Conservation (phyloP, 2,113 vertebrate genomes). For the Elgaria multicarinata region DNA sequence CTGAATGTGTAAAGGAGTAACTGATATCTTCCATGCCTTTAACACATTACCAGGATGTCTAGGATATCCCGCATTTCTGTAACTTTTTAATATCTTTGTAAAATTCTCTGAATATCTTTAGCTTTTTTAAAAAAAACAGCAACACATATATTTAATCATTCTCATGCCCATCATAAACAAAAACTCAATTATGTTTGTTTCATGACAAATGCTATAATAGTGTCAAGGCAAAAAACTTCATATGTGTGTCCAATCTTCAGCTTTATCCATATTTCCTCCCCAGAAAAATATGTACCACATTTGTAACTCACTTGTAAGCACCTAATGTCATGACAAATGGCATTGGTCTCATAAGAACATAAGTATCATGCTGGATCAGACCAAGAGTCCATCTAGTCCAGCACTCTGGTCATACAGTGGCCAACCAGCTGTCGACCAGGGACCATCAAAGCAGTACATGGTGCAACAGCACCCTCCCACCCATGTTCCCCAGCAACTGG, state of each 20-base stretch:
- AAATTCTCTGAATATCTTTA: neutral
- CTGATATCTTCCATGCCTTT: neutral
- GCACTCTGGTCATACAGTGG: no score
- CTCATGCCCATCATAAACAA: neutral
- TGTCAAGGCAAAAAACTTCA: neutral
- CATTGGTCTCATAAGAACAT: neutral
- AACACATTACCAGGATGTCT: neutral
- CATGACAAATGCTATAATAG: neutral
- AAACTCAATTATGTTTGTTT: neutral
- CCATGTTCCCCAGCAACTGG: no score
- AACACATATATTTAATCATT: no score
- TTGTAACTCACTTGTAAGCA: neutral
- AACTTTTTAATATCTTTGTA: neutral
- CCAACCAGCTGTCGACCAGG: no score
- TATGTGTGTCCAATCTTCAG: neutral
- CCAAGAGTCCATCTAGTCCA: no score
- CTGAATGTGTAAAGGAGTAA: no score
- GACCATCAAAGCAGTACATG: no score
- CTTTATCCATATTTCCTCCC: neutral
- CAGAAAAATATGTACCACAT: neutral
- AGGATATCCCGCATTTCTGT: neutral
- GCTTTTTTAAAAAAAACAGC: neutral
- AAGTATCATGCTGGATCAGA: no score
- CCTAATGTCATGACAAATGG: neutral
- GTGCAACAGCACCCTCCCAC: no score